A percentile compares a stretch with the other conserved stretches of the same genome.
Evolutionary conservation across 2,797 vertebrate species (phyloP).

Genomic region (Halcyon smyrnensis): DNA sequence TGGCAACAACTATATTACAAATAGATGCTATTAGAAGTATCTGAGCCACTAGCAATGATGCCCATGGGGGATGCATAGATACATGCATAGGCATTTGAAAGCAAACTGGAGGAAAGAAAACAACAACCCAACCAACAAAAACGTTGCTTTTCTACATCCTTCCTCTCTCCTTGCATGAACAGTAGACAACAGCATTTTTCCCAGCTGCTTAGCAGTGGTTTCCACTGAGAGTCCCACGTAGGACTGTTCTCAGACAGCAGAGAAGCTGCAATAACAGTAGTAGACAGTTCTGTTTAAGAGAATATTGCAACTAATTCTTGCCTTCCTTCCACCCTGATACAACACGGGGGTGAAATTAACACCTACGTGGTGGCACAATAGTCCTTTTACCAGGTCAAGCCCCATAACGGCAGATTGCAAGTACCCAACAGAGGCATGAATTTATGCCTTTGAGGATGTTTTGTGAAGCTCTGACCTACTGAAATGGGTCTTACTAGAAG

Average conservation of each 20-base stretch:
- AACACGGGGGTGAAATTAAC: neutral
- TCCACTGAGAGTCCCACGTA: neutral
- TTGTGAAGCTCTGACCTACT: neutral
- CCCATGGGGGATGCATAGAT: fast-evolving
- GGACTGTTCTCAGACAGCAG: neutral
- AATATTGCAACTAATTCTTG: neutral
- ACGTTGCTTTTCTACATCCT: neutral
- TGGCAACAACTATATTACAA: neutral
- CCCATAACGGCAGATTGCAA: neutral
- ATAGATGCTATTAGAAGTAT: neutral
- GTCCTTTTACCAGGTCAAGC: neutral
- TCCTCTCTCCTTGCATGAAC: neutral
- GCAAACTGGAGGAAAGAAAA: neutral
- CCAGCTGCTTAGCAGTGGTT: neutral
- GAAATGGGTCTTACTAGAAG: neutral
- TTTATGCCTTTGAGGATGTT: neutral
- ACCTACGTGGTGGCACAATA: neutral
- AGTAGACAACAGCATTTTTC: neutral
- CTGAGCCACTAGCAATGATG: neutral
- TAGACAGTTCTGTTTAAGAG: neutral
- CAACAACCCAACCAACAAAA: neutral
- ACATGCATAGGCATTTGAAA: neutral
- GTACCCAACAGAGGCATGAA: neutral
- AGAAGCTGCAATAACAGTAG: neutral
- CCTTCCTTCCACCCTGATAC: neutral